Percentiles rank a stretch among this genome's conserved stretches.
phyloP scores from a whole-genome alignment of 1,140 invertebrate species.

The Hesperophylax magnus region DNA sequence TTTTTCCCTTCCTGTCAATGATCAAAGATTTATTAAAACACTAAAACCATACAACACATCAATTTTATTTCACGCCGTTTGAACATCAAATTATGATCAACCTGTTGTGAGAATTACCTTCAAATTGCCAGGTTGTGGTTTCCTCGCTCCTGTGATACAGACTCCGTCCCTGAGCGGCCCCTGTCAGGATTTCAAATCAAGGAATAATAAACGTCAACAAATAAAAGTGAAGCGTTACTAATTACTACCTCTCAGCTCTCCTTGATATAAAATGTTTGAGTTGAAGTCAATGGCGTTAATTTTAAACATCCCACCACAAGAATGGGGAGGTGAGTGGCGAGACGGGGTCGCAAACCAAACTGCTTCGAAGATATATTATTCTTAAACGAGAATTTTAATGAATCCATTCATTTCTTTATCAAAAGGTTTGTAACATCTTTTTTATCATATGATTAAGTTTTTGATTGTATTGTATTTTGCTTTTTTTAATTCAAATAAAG shows the following conservation, averaged over 20 bases:
- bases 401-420: no score
- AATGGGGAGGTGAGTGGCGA: slow-evolving; percentile 16
- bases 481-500: no score
- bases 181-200: slow-evolving; percentile 65
- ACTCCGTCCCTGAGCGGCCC: not conserved
- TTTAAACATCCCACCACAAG: slow-evolving; percentile 55
- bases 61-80: no score
- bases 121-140: slow-evolving; percentile 18
- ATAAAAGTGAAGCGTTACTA: slow-evolving; percentile 72
- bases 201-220: slow-evolving; percentile 71
- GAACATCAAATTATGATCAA: not conserved
- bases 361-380: not conserved
- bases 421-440: no score
- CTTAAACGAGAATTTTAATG: not conserved
- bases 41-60: no score
- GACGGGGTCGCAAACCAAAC: slow-evolving; percentile 12
- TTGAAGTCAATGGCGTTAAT: slow-evolving; percentile 58
- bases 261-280: slow-evolving; percentile 58
- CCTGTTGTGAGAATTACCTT: slow-evolving; percentile 56
- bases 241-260: slow-evolving; percentile 62
- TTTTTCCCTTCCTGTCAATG: no score
- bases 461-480: no score
- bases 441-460: no score
- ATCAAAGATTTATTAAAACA: no score
- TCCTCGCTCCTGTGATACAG: not conserved